phyloP scores from a whole-genome alignment of 2,797 vertebrate genomes.

The Takifugu ocellatus region DNA sequence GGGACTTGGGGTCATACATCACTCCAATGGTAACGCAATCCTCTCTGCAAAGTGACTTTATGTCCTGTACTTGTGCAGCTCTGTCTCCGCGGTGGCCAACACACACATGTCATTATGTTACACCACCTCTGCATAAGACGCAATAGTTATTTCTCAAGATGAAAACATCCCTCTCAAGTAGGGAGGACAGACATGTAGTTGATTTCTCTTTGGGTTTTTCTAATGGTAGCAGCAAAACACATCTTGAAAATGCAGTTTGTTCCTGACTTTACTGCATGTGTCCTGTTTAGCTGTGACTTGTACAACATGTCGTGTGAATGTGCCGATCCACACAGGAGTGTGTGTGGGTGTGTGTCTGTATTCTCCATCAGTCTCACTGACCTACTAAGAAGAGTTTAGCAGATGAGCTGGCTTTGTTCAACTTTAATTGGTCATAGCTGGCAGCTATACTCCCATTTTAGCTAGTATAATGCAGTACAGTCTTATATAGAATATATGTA shows the following conservation, averaged over 20 bases:
- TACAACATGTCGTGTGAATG: slow-evolving; percentile 2
- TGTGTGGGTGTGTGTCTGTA: slow-evolving; percentile 56
- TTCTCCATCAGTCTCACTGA: slow-evolving; percentile 72
- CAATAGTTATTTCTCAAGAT: slow-evolving; percentile 44
- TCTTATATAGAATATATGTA: slow-evolving; percentile 62
- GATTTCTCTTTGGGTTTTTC: slow-evolving; percentile 17
- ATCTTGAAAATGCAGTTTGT: slow-evolving; percentile 12
- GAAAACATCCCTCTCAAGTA: slow-evolving; percentile 34
- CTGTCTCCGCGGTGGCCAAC: slow-evolving; percentile 58
- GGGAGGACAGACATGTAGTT: slow-evolving; percentile 6
- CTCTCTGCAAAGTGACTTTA: slow-evolving; percentile 68
- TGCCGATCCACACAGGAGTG: slow-evolving; percentile 45
- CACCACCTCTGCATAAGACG: slow-evolving; percentile 45
- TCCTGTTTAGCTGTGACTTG: slow-evolving; percentile 2
- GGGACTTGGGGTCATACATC: slow-evolving; percentile 74
- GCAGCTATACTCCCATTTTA: slow-evolving; percentile 69
- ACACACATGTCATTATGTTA: slow-evolving; percentile 68
- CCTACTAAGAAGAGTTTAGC: slow-evolving; percentile 76
- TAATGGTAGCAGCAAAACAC: slow-evolving; percentile 30
- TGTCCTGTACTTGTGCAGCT: slow-evolving; percentile 61
- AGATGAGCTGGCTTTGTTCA: slow-evolving; percentile 78
- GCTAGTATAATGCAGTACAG: slow-evolving; percentile 68
- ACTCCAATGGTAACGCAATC: slow-evolving; percentile 67
- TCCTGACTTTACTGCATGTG: slow-evolving; percentile 2
- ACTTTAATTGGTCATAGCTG: slow-evolving; percentile 78